Base-by-base conservation (phyloP, 2,113 vertebrate genomes). In the Zingel zingel region DNA sequence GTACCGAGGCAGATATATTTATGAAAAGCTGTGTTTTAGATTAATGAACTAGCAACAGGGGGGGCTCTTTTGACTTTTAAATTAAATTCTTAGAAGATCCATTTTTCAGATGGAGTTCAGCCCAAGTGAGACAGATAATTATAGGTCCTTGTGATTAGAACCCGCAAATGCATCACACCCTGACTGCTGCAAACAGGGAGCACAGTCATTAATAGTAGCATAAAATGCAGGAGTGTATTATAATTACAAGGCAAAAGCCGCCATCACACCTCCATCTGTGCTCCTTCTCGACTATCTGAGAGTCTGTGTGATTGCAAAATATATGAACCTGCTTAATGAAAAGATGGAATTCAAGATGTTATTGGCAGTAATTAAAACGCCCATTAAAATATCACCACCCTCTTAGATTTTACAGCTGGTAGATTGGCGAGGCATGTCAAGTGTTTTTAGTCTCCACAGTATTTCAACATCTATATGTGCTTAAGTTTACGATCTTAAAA, bases 61-160 rank as follows among this genome's bases (percentile, higher is more conserved):
- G 74, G 59, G 73, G 72, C 27, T 77, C 83, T 86, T 92, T 89
- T 82, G 86, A 86, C 82, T 92, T 92, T 88, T 88, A 94, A 93
- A 93, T 92, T 87, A 84, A 89, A 90, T 90, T 90, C 58, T 67
- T 68, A 19, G 62, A 79, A 74, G 88, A 90, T 86, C 63, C 73
- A 91, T 94, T 93, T 90, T 90, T 92, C 89, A 93, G 77, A 76
- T 54, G 30, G 58, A 66, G 68, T 81, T 80, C 36, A 70, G 84
- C 67, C 59, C 72, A 74, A 78, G 77, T 83, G 78, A 82, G 89
- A 81, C 76, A 79, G 81, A 89, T 88, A 91, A 92, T 91, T 90
- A 87, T 63, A 74, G 76, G 81, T 89, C 78, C 78, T 71, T 79
- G 80, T 82, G 85, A 92, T 90, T 64, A 73, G 86, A 88, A 85